Conservation (phyloP, 2,797 vertebrate species). For the Argyrosomus regius region DNA sequence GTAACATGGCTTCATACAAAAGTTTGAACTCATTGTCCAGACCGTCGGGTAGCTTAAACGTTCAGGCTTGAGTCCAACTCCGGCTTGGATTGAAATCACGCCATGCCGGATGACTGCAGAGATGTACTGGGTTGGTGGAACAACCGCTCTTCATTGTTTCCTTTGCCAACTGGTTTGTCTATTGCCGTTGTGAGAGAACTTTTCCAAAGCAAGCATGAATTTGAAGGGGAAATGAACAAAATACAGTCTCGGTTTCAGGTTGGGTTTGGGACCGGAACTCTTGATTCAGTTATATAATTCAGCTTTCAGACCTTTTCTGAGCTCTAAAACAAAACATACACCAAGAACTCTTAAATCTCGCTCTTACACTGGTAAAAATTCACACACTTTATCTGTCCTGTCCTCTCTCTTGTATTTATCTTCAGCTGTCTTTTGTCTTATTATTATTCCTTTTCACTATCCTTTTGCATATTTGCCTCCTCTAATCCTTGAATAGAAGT, state of each 20-base stretch:
- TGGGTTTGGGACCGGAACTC: neutral
- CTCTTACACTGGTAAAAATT: neutral
- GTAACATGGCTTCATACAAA: too few relatives aligned
- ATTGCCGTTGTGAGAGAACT: neutral
- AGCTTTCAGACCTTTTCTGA: neutral
- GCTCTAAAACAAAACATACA: too few relatives aligned
- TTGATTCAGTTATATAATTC: neutral
- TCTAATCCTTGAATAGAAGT: neutral
- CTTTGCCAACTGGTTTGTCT: neutral
- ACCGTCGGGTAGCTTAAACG: too few relatives aligned
- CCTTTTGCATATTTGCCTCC: neutral
- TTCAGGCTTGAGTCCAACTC: too few relatives aligned
- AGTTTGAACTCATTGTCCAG: too few relatives aligned
- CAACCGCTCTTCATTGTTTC: neutral
- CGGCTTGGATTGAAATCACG: neutral
- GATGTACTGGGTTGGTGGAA: neutral
- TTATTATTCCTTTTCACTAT: slow-evolving; percentile 23
- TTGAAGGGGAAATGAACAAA: too few relatives aligned
- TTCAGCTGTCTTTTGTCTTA: neutral
- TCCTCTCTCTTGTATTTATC: neutral
- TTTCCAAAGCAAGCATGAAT: neutral
- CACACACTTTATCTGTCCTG: neutral
- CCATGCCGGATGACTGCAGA: too few relatives aligned
- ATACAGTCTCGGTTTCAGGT: neutral
- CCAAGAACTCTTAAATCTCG: too few relatives aligned